Base-by-base conservation (phyloP, 2,113 vertebrate species). In the Lanius ludovicianus region DNA sequence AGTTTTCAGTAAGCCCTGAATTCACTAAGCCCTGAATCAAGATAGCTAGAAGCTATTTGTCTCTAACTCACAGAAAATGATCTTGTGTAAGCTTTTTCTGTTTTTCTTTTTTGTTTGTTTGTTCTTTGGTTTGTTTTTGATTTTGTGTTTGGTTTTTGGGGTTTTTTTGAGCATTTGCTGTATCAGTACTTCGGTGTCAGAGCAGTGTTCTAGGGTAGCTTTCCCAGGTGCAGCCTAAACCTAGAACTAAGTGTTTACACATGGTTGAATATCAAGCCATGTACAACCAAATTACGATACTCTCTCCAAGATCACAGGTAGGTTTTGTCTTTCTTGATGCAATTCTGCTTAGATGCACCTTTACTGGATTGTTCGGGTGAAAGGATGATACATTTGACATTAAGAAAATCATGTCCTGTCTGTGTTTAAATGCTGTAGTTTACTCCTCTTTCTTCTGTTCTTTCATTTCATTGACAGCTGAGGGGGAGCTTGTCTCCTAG, bases 221-320 rank as follows among this genome's bases (percentile, higher is more conserved):
- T 67, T 82, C 39, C 49, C 21, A 35, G 46, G 16, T 65, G 17
- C 63, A 83, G 44, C 27, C 23, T 52, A 24, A 9, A 15, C 0
- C 0, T 49, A 23, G 55, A 50, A 35, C 39, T 59, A 0, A 1
- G 3, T 27, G 13, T 79, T 31, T 24, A 14, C 39, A 44, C 8
- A 0, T 17, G 12, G 3, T 13, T 60, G 1, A 0, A 0, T 46
- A 47, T 31, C 11, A 50, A 42, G 30, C 28, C 2, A 1, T 14
- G 13, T 16, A 20, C 46, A 22, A 86, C 17, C 24, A 69, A n/a
- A 67, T 41, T 63, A 21, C 9, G 2, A 0, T n/a, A 18, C 28
- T 46, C 9, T 82, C 25, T 59, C 31, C 0, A 1, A 67, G 27
- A 59, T 33, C 21, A 11, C 5, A 2, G 2, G 3, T 24, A 55